Conservation (phyloP, 2,113 vertebrate genomes). For the Myodes glareolus region DNA sequence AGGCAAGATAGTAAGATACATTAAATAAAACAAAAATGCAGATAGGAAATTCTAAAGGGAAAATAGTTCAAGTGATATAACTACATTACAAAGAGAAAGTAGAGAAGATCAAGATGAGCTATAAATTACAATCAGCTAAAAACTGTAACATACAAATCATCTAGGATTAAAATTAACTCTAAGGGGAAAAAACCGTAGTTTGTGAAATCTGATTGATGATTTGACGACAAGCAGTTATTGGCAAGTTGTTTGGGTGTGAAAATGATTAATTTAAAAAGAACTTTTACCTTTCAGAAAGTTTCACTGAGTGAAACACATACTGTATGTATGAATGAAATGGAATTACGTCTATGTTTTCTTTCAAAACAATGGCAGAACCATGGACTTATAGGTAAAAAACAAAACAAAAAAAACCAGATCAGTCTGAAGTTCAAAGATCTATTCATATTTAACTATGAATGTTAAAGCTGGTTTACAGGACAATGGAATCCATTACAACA, state of each 20-base stretch:
- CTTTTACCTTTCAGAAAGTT: not conserved
- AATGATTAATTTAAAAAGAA: not conserved
- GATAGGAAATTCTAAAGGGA: not conserved
- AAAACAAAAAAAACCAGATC: too few relatives aligned
- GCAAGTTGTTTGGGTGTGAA: not conserved
- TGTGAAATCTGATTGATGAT: not conserved
- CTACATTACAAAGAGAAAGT: not conserved
- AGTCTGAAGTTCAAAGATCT: not conserved
- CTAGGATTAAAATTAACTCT: not conserved
- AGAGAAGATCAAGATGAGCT: not conserved
- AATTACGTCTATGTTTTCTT: not conserved
- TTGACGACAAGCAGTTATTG: not conserved
- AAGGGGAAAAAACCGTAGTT: not conserved
- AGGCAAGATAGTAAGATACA: not conserved
- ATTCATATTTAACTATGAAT: not conserved
- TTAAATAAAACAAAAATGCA: not conserved
- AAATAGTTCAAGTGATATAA: not conserved
- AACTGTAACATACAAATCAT: not conserved
- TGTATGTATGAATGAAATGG: not conserved
- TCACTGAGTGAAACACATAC: not conserved
- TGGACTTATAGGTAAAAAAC: not conserved
- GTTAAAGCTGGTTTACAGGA: conserved; percentile 3
- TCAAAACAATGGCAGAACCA: conserved; percentile 26
- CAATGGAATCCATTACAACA: not conserved
- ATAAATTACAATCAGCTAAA: not conserved